phyloP scores from a whole-genome alignment of 1,140 invertebrate genomes.

The Epicauta chinensis region DNA sequence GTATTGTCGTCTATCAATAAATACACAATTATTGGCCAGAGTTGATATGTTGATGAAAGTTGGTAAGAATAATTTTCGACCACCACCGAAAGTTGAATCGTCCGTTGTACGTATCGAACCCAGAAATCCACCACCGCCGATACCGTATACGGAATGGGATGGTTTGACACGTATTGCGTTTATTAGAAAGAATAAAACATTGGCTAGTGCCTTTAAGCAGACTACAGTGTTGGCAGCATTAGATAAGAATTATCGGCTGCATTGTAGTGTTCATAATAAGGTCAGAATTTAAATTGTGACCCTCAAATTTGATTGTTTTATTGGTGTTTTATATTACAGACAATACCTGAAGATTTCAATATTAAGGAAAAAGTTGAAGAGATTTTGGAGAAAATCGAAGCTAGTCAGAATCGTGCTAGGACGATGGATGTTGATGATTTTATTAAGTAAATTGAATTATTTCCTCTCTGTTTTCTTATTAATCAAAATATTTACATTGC shows the following conservation, averaged over 20 bases:
- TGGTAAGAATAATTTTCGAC: slow-evolving; percentile 97
- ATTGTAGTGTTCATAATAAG: slow-evolving; percentile 82
- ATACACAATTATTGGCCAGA: slow-evolving; percentile 90
- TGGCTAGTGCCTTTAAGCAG: slow-evolving; percentile 70
- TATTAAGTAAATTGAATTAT: slow-evolving; percentile 55
- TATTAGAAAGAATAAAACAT: slow-evolving; percentile 87
- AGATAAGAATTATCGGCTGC: slow-evolving; percentile 87
- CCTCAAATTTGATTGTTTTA: not conserved
- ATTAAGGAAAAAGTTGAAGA: slow-evolving; percentile 79
- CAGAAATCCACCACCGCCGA: slow-evolving; percentile 89
- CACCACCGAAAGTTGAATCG: slow-evolving; percentile 98
- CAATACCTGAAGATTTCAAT: slow-evolving; percentile 72
- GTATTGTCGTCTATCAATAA: slow-evolving; percentile 94
- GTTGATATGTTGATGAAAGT: slow-evolving; percentile 98
- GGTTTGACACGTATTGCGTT: slow-evolving; percentile 92
- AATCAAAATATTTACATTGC: slow-evolving; percentile 36
- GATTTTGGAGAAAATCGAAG: slow-evolving; percentile 60
- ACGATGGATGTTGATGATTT: slow-evolving; percentile 98
- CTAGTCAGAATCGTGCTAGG: slow-evolving; percentile 77
- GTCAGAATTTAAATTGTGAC: slow-evolving; percentile 47
- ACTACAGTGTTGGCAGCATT: slow-evolving; percentile 73
- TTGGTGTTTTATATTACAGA: slow-evolving; percentile 47
- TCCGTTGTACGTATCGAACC: slow-evolving; percentile 98
- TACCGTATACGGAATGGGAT: slow-evolving; percentile 98
- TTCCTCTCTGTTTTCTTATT: slow-evolving; percentile 15